A percentile compares a stretch with the other conserved stretches of the same genome.
Evolutionary conservation across 2,113 vertebrate genomes (phyloP).

Genomic region (Pseudorhombus dupliciocellatus): DNA sequence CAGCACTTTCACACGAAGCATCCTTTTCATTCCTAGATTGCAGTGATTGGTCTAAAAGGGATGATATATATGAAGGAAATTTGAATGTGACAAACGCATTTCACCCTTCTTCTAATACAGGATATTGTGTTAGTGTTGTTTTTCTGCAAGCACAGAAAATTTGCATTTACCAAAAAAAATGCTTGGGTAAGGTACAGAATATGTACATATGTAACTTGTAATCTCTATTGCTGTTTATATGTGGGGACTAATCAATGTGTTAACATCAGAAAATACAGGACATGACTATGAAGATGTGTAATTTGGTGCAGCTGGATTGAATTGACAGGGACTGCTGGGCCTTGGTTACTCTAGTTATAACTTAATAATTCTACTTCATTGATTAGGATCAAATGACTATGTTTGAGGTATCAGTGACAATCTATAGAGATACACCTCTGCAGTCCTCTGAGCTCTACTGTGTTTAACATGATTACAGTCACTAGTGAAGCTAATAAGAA

Average conservation of each 20-base stretch:
- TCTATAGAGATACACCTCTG: not conserved
- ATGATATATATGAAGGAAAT: not conserved
- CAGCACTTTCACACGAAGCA: not conserved
- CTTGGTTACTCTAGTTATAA: no score
- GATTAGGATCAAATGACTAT: not conserved
- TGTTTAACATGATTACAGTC: no score
- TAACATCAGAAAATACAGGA: no score
- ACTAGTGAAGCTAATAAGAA: no score
- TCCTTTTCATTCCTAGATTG: not conserved
- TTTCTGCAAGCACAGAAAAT: conserved; percentile 5
- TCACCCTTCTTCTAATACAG: not conserved
- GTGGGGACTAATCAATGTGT: not conserved
- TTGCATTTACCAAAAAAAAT: conserved; percentile 15
- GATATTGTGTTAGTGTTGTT: not conserved
- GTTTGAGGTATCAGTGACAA: no score
- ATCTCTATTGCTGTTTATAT: not conserved
- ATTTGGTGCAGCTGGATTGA: no score
- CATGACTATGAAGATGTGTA: no score
- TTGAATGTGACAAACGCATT: not conserved
- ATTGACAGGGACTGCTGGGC: no score
- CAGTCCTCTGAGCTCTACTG: no score
- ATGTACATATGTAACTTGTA: not conserved
- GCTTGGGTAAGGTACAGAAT: not conserved
- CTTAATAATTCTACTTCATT: no score
- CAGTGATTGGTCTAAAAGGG: conserved; percentile 4